Conservation (phyloP, 2,888 invertebrate species). For the Kuschelorhynchus macadamiae region DNA sequence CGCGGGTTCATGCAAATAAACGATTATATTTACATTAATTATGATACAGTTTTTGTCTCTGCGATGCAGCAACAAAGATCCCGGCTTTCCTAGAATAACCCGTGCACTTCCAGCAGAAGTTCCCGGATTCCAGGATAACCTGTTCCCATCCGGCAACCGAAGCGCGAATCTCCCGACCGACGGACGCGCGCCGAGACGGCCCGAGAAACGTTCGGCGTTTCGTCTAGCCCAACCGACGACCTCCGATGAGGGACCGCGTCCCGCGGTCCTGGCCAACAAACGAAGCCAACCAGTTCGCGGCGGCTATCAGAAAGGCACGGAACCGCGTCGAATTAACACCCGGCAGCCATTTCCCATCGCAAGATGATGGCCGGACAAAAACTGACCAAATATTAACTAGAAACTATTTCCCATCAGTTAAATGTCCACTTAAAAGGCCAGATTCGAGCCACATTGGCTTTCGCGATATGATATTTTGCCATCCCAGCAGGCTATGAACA, state of each 20-base stretch:
- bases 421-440: slow-evolving; percentile 22
- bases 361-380: slow-evolving; percentile 30
- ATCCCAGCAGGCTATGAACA: slow-evolving; percentile 32
- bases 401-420: slow-evolving; percentile 6
- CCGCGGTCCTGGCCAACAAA: slow-evolving; percentile 40
- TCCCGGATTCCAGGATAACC: slow-evolving; percentile 30
- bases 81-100: not conserved
- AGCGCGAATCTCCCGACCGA: slow-evolving; percentile 37
- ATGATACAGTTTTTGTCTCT: too few relatives aligned
- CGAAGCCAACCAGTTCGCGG: slow-evolving; percentile 42
- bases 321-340: slow-evolving; percentile 35
- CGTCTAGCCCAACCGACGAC: slow-evolving; percentile 60
- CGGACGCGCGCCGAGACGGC: slow-evolving; percentile 58
- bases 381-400: slow-evolving; percentile 20
- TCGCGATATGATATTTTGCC: slow-evolving; percentile 10
- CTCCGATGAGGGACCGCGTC: slow-evolving; percentile 27
- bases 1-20: too few relatives aligned
- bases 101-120: not conserved
- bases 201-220: slow-evolving; percentile 63
- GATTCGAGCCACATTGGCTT: slow-evolving; percentile 9
- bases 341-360: slow-evolving; percentile 37
- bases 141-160: slow-evolving; percentile 36
- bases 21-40: too few relatives aligned
- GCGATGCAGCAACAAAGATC: slow-evolving; percentile 1
- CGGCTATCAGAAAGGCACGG: slow-evolving; percentile 45